These are phyloP conservation scores for Nothura maculosa DNA, from an alignment of 2,797 vertebrate genomes.

Conservation along the genomic window DNA sequence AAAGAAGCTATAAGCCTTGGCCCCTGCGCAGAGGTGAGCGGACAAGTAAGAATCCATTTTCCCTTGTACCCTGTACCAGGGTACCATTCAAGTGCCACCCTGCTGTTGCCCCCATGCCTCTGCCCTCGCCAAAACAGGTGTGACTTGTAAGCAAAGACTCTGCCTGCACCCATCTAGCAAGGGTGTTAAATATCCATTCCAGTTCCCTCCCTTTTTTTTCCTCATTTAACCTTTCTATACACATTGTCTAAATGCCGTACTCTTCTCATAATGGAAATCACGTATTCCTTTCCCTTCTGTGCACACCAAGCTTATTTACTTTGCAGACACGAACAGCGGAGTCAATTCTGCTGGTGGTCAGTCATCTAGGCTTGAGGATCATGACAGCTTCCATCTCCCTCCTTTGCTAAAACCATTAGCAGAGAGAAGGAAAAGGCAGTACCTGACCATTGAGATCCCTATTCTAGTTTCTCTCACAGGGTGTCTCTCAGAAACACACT, in stretches of 20 bases:
- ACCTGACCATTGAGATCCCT: slow-evolving; percentile 40
- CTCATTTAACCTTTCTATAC: background rate
- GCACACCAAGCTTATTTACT: background rate
- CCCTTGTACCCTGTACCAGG: too few species aligned
- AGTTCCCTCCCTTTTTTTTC: too few species aligned
- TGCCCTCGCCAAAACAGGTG: too few species aligned
- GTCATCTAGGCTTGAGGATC: background rate
- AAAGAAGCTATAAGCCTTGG: background rate
- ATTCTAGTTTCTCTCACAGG: background rate
- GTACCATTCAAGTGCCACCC: too few species aligned
- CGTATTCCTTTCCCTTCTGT: background rate
- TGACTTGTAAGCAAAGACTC: too few species aligned
- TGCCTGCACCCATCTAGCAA: too few species aligned
- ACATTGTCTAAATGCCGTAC: background rate
- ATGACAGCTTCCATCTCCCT: slow-evolving; percentile 29
- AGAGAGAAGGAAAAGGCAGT: slow-evolving; percentile 7
- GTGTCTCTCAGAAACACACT: background rate
- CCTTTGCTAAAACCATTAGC: slow-evolving; percentile 54
- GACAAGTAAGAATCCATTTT: accelerated
- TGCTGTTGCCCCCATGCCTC: background rate
- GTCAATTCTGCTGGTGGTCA: slow-evolving; percentile 47
- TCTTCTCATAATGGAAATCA: background rate
- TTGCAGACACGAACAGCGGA: slow-evolving; percentile 26
- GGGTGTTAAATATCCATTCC: too few species aligned
- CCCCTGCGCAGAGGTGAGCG: accelerated